Evolutionary conservation across 2,888 invertebrate species (phyloP).

Genomic region (Zaprionus lineosus): DNA sequence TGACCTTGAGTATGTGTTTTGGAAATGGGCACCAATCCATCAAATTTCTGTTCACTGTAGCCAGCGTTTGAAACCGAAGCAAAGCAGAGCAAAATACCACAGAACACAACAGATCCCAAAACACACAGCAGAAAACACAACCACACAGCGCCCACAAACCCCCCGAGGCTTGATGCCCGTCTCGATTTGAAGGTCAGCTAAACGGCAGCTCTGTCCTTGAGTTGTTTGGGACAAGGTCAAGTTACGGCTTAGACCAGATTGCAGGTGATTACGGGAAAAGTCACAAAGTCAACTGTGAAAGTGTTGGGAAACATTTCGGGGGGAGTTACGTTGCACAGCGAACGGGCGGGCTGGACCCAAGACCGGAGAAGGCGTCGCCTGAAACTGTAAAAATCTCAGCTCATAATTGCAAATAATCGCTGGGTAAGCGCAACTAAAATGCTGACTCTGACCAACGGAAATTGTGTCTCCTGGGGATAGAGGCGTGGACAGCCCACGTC

Average conservation of each 20-base stretch:
- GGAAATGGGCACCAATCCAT: conserved; percentile 53
- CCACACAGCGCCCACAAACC: conserved; percentile 58
- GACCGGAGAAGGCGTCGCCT: background rate
- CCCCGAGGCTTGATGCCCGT: conserved; percentile 56
- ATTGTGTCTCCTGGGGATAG: conserved; percentile 20
- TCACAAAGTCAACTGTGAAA: conserved; percentile 57
- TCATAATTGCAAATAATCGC: conserved; percentile 78
- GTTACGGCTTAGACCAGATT: conserved; percentile 26
- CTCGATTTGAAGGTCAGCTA: conserved; percentile 32
- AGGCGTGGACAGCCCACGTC: conserved; percentile 21
- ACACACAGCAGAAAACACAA: conserved; percentile 6
- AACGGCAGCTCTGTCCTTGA: conserved; percentile 43
- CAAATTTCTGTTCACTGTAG: no score
- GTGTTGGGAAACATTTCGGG: conserved; percentile 14
- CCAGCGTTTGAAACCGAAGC: conserved; percentile 24
- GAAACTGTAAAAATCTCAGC: conserved; percentile 56
- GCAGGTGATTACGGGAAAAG: conserved; percentile 62
- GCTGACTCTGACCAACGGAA: conserved; percentile 43
- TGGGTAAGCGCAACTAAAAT: conserved; percentile 63
- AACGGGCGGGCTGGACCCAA: background rate
- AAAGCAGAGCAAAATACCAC: conserved; percentile 50
- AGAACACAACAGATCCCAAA: conserved; percentile 52
- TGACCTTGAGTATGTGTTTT: conserved; percentile 31
- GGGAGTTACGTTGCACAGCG: background rate
- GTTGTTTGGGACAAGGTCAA: conserved; percentile 33